Percentiles rank a stretch among this genome's conserved stretches.
These are phyloP conservation scores for Lypha dubia DNA, from an alignment of 2,888 invertebrate genomes.

Conservation along the genomic window DNA sequence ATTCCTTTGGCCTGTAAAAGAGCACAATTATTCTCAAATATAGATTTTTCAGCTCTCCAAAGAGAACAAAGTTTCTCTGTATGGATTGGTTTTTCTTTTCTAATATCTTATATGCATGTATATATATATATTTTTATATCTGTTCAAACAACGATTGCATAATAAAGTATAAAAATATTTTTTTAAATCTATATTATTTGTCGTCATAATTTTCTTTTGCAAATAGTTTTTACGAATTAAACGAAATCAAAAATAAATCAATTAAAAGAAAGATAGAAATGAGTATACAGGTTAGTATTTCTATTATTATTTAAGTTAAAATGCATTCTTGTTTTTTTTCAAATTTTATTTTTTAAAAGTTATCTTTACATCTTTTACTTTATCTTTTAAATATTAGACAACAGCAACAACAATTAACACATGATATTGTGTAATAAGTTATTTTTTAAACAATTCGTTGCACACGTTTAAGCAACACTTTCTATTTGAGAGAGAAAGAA, in stretches of 20 bases:
- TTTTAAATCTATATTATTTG: not conserved
- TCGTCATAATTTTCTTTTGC: conserved; percentile 30
- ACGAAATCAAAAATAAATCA: conserved; percentile 32
- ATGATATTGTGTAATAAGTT: not conserved
- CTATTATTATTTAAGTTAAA: conserved; percentile 6
- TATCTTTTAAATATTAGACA: conserved; percentile 1
- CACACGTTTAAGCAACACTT: conserved; percentile 13
- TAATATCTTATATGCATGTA: not conserved
- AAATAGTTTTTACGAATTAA: conserved; percentile 20
- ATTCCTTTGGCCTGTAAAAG: not conserved
- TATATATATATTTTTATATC: conserved; percentile 1
- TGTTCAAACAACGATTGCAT: conserved; percentile 40
- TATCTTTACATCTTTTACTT: not conserved
- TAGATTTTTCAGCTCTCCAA: too few relatives aligned
- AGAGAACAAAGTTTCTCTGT: not conserved
- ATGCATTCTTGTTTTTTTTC: conserved; percentile 5
- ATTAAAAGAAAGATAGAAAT: conserved; percentile 53
- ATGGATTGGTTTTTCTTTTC: conserved; percentile 9
- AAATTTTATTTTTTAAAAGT: conserved; percentile 3
- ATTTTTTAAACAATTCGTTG: conserved; percentile 16
- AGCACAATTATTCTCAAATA: not conserved
- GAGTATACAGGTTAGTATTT: conserved; percentile 70
- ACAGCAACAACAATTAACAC: not conserved
- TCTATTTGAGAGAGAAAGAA: not conserved
- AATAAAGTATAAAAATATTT: not conserved